A percentile compares a stretch with the other conserved stretches of the same genome.
Evolutionary conservation across 2,797 vertebrate genomes (phyloP).

Genomic region (Leontopithecus rosalia): DNA sequence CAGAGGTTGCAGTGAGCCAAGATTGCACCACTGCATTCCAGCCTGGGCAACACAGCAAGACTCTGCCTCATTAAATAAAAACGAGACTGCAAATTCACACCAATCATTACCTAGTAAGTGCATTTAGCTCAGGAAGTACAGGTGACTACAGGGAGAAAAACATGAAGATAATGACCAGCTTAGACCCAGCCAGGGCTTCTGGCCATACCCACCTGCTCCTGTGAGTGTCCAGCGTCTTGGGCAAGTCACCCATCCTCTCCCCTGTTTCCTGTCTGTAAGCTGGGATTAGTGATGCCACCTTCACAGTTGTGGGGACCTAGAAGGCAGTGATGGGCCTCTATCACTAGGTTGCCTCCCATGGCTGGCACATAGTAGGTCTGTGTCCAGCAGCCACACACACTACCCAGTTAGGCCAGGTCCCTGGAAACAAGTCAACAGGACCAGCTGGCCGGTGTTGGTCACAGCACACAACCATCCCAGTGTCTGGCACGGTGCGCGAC

Average conservation of each 20-base stretch:
- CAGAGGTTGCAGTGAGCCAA: not conserved
- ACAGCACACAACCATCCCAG: not conserved
- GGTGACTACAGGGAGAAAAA: too few species aligned
- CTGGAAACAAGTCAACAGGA: too few species aligned
- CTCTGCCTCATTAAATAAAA: too few species aligned
- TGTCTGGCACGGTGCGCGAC: fast-evolving
- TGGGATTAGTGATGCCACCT: fast-evolving
- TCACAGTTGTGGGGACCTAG: not conserved
- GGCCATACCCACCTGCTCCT: not conserved
- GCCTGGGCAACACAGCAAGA: not conserved
- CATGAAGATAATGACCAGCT: not conserved
- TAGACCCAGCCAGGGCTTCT: too few species aligned
- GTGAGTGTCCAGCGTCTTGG: not conserved
- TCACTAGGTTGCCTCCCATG: not conserved
- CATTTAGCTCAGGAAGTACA: not conserved
- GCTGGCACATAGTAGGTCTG: not conserved
- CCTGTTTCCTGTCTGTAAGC: not conserved
- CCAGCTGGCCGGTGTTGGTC: fast-evolving
- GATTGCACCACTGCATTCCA: fast-evolving
- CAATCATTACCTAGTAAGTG: too few species aligned
- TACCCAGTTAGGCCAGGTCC: fast-evolving
- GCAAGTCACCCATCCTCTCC: fast-evolving
- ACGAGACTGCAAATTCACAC: not conserved
- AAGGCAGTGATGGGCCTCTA: not conserved
- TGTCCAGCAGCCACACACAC: not conserved